Evolutionary conservation across 2,797 vertebrate genomes (phyloP).

Genomic region (Steatocranus sp.): DNA sequence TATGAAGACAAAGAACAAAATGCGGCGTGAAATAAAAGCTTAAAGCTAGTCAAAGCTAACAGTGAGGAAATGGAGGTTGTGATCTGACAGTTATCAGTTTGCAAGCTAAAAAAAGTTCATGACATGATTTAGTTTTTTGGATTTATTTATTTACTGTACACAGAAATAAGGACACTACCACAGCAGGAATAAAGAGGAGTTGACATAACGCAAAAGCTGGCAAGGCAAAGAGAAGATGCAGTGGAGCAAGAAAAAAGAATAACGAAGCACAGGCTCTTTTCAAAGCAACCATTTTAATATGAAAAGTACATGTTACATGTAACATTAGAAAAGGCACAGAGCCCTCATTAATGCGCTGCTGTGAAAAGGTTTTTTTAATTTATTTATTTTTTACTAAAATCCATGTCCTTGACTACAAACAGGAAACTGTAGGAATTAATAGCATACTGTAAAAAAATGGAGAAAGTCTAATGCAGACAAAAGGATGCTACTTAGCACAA

Average conservation of each 20-base stretch:
- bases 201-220: neutral
- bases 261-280: neutral
- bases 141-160: neutral
- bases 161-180: neutral
- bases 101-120: neutral
- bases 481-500: neutral
- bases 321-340: neutral
- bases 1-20: rapidly evolving
- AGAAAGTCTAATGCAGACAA: neutral
- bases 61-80: rapidly evolving
- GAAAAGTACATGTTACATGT: rapidly evolving
- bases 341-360: rapidly evolving
- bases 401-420: neutral
- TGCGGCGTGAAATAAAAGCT: neutral
- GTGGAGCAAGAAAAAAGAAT: neutral
- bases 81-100: neutral
- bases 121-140: neutral
- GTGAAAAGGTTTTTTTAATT: neutral
- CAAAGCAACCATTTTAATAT: neutral
- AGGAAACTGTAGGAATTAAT: neutral
- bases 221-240: neutral
- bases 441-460: neutral
- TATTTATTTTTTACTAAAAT: neutral
- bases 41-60: neutral
- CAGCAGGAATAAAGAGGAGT: neutral